Conservation (phyloP, 1,140 invertebrate genomes). For the Heliconius hewitsoni region DNA sequence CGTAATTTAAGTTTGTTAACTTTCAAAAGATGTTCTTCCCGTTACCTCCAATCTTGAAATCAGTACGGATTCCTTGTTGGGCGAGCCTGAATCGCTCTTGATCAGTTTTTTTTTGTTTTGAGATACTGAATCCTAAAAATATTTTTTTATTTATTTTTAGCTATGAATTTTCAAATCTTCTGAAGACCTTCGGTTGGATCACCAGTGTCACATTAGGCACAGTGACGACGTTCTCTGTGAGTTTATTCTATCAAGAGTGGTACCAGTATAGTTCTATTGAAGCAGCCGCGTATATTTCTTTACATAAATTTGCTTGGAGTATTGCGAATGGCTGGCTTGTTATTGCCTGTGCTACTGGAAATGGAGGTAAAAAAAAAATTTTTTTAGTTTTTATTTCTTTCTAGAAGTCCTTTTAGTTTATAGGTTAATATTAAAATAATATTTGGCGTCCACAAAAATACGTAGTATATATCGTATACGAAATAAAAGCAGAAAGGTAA, state of each 20-base stretch:
- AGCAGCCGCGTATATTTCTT: slow-evolving; percentile 84
- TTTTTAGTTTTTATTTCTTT: too few relatives aligned
- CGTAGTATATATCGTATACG: too few relatives aligned
- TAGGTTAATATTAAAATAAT: too few relatives aligned
- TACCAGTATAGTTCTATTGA: slow-evolving; percentile 82
- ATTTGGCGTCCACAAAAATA: too few relatives aligned
- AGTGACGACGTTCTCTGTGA: slow-evolving; percentile 83
- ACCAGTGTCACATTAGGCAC: slow-evolving; percentile 80
- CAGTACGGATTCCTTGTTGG: too few relatives aligned
- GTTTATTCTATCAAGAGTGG: slow-evolving; percentile 83
- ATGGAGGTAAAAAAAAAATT: slow-evolving; percentile 81
- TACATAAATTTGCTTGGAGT: slow-evolving; percentile 86
- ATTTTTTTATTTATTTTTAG: slow-evolving; percentile 58
- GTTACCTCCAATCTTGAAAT: too few relatives aligned
- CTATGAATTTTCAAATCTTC: slow-evolving; percentile 71
- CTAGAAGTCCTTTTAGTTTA: too few relatives aligned
- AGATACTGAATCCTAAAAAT: too few relatives aligned
- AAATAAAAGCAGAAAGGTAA: background rate
- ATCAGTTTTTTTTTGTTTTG: too few relatives aligned
- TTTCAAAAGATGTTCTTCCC: too few relatives aligned
- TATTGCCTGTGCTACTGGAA: slow-evolving; percentile 86
- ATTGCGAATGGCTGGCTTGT: slow-evolving; percentile 86
- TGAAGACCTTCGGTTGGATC: slow-evolving; percentile 83
- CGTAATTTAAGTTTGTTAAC: too few relatives aligned
- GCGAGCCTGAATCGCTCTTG: too few relatives aligned